Base-by-base conservation (phyloP, 2,888 invertebrate species). In the Erebia aethiops region DNA sequence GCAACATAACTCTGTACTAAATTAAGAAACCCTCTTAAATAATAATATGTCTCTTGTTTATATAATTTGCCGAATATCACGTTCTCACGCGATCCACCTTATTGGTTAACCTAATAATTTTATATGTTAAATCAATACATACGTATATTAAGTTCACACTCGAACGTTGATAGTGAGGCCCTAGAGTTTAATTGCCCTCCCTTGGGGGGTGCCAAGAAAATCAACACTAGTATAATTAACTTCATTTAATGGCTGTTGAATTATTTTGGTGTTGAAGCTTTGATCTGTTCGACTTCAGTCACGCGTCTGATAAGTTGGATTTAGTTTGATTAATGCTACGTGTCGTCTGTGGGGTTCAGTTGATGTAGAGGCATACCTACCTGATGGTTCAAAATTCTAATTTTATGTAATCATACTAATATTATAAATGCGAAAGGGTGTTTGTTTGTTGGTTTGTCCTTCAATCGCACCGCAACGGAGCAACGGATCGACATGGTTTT, bases 211-310 rank as follows among this genome's bases (percentile, higher is more conserved):
- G 86, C 87, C 87, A 88, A 84, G 86, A 84, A 87, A 87, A 89
- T 90, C 90, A 90, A 90, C 90, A 90, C 89, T 90, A 89, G 80
- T 85, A 86, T 91, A 91, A 92, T 91, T 91, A 92, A 87, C 81
- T 88, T 91, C 88, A 86, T 92, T 89, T 90, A n/a, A 91, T 89
- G 88, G 86, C 87, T 89, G 84, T 85, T 82, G 83, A 81, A 81
- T 81, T 82, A 84, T 86, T 87, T 86, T 75, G 84, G 78, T 80
- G 81, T 46, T 76, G 65, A 54, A 74, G 81, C 89, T 90, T 90
- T 90, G 90, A 90, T 85, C 79, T 82, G 82, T 80, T 80, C 81
- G 77, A 77, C 78, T 72, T 76, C 74, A 74, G 75, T 79, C 81
- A 82, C 82, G 80, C 77, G 81, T 81, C 80, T 84, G 85, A 82